A percentile compares a stretch with the other conserved stretches of the same genome.
phyloP scores from a whole-genome alignment of 2,888 invertebrate genomes.

The Chorisops tibialis region DNA sequence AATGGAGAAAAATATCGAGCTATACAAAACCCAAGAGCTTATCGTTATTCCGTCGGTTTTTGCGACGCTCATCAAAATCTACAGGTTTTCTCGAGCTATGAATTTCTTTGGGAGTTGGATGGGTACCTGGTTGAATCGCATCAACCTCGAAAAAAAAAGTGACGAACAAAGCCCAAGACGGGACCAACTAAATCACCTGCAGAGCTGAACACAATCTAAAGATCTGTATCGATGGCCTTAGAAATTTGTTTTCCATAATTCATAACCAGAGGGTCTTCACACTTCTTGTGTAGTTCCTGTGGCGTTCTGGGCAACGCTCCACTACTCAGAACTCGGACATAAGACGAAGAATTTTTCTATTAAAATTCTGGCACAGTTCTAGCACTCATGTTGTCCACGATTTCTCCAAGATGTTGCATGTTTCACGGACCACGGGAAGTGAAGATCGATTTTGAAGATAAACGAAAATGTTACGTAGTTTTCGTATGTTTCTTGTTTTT shows the following conservation, averaged over 20 bases:
- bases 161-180: constrained; percentile 17
- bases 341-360: constrained; percentile 24
- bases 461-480: neutral
- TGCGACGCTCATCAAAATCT: too few relatives aligned
- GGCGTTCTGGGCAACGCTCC: constrained; percentile 12
- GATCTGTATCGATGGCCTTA: constrained; percentile 31
- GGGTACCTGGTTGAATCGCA: too few relatives aligned
- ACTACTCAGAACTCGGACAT: constrained; percentile 14
- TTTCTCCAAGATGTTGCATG: constrained; percentile 9
- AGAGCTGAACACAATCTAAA: constrained; percentile 24
- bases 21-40: too few relatives aligned
- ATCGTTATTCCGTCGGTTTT: too few relatives aligned
- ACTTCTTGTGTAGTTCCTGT: constrained; percentile 27
- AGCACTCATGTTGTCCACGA: constrained; percentile 20
- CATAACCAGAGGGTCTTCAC: constrained; percentile 29
- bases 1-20: too few relatives aligned
- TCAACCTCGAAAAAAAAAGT: neutral
- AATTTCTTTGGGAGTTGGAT: too few relatives aligned
- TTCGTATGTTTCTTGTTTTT: too few relatives aligned
- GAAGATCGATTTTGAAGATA: constrained; percentile 23
- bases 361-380: constrained; percentile 26
- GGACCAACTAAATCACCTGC: constrained; percentile 27
- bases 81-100: too few relatives aligned
- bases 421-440: constrained; percentile 21
- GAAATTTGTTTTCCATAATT: constrained; percentile 33